Evolutionary conservation across 2,888 invertebrate genomes (phyloP).

Genomic region (Thecocarcelia acutangulata): DNA sequence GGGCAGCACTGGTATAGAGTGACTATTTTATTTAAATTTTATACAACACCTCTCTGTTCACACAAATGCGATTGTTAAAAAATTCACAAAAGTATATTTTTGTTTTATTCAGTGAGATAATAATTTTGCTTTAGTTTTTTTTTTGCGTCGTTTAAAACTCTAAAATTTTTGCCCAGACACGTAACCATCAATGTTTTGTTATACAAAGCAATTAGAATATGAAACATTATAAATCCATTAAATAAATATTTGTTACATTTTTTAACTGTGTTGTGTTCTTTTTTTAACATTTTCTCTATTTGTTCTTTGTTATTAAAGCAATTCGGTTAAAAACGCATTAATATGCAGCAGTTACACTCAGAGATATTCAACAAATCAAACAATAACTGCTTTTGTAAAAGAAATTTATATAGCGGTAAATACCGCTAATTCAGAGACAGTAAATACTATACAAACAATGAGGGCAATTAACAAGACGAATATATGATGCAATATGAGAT

Average conservation of each 20-base stretch:
- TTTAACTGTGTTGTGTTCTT: conserved; percentile 46
- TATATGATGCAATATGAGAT: too few relatives aligned
- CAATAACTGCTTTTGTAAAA: too few relatives aligned
- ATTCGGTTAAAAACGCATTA: conserved; percentile 53
- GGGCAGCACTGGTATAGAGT: too few relatives aligned
- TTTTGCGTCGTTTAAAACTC: conserved; percentile 48
- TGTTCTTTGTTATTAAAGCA: conserved; percentile 37
- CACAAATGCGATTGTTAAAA: not conserved
- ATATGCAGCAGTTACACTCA: conserved; percentile 58
- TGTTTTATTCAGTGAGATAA: conserved; percentile 2
- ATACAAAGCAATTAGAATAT: conserved; percentile 68
- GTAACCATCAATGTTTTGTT: conserved; percentile 65
- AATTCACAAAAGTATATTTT: not conserved
- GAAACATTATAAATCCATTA: conserved; percentile 70
- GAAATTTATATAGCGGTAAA: too few relatives aligned
- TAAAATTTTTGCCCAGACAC: conserved; percentile 68
- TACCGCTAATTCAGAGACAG: too few relatives aligned
- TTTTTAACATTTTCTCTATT: conserved; percentile 19
- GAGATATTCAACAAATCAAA: not conserved
- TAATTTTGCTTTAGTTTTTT: not conserved
- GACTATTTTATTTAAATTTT: too few relatives aligned
- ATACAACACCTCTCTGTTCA: too few relatives aligned
- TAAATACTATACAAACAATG: too few relatives aligned
- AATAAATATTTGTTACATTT: conserved; percentile 63
- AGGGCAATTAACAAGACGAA: too few relatives aligned